phyloP scores from a whole-genome alignment of 2,888 invertebrate genomes.

The Lasioglossum vierecki region DNA sequence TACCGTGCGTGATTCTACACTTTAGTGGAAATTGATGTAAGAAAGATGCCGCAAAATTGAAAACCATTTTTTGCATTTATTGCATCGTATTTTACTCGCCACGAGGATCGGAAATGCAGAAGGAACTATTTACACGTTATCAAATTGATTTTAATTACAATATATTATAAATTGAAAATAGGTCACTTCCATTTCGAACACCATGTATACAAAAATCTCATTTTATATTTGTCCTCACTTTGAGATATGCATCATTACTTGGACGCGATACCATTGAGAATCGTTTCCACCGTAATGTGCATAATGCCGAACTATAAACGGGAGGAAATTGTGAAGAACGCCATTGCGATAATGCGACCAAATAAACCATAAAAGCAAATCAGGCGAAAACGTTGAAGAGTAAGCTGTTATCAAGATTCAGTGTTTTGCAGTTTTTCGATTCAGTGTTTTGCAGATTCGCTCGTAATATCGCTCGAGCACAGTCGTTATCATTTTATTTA shows the following conservation, averaged over 20 bases:
- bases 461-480: neutral
- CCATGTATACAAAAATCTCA: neutral
- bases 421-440: conserved; percentile 8
- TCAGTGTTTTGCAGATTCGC: conserved; percentile 7
- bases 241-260: neutral
- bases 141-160: no score
- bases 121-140: no score
- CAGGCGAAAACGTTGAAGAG: conserved; percentile 30
- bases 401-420: conserved; percentile 23
- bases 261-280: neutral
- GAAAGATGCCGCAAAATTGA: neutral
- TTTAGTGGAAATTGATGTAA: neutral
- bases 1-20: neutral
- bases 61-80: neutral
- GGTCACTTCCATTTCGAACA: no score
- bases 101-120: no score
- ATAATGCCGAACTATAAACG: conserved; percentile 18
- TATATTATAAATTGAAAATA: no score
- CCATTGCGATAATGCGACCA: conserved; percentile 23
- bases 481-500: neutral
- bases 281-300: neutral
- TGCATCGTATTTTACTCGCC: no score
- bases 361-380: conserved; percentile 27
- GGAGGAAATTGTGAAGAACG: conserved; percentile 28
- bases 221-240: neutral